A percentile compares a stretch with the other conserved stretches of the same genome.
Evolutionary conservation across 2,113 vertebrate genomes (phyloP).

Genomic region (Elephantulus edwardii): DNA sequence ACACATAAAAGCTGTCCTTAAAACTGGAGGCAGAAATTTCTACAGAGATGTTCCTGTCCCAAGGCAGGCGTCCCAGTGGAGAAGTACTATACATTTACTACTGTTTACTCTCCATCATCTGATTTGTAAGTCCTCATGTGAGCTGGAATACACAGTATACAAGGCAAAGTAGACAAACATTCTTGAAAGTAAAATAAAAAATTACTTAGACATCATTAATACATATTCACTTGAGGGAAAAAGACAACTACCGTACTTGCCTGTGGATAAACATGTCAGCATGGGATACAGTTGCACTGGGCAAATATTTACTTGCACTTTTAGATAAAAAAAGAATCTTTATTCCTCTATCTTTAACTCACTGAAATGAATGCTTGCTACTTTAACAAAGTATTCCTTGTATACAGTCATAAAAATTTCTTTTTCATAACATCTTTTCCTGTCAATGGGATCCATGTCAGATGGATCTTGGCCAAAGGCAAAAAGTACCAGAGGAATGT

Average conservation of each 20-base stretch:
- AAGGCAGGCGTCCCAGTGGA: background rate
- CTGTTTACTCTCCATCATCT: background rate
- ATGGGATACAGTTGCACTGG: background rate
- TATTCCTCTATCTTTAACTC: background rate
- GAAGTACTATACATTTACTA: background rate
- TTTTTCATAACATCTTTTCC: too few species aligned
- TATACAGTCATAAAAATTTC: background rate
- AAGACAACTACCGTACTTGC: background rate
- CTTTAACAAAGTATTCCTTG: background rate
- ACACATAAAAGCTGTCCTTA: background rate
- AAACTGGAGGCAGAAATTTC: background rate
- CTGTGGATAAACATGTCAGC: background rate
- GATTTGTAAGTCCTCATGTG: background rate
- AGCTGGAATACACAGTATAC: background rate
- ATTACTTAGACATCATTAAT: background rate
- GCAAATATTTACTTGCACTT: background rate
- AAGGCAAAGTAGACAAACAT: background rate
- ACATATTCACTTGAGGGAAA: background rate
- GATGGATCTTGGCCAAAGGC: too few species aligned
- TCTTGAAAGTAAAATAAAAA: constrained; percentile 14
- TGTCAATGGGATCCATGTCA: too few species aligned
- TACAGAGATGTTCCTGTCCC: background rate
- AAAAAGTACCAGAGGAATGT: too few species aligned
- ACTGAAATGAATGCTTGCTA: background rate
- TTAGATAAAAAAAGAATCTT: background rate